These are phyloP conservation scores for Bursaphelenchus okinawaensis DNA, from an alignment of 2,888 invertebrate species.

Conservation along the genomic window DNA sequence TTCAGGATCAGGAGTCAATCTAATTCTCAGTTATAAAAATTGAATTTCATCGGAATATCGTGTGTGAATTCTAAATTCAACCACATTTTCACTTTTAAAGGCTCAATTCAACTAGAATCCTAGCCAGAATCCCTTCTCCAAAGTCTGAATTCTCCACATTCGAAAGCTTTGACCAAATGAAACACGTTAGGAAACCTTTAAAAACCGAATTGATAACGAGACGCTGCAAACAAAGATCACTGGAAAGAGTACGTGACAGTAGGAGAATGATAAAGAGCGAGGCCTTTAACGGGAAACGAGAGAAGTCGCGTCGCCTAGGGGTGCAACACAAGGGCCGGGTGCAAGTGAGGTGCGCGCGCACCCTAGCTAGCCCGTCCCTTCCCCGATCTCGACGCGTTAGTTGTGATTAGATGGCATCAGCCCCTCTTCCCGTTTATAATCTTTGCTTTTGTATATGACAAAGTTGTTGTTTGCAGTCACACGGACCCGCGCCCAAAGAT, in stretches of 20 bases:
- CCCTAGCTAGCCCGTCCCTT: not conserved
- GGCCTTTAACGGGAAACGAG: not conserved
- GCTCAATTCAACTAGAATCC: too few species aligned
- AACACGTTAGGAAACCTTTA: not conserved
- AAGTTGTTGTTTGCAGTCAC: not conserved
- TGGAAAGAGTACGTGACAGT: not conserved
- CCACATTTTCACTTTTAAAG: too few species aligned
- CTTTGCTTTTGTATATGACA: not conserved
- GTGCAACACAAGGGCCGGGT: not conserved
- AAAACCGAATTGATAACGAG: not conserved
- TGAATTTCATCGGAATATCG: too few species aligned
- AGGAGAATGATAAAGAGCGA: not conserved
- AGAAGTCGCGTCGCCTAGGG: not conserved
- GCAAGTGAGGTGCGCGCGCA: not conserved
- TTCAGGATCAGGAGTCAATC: too few species aligned
- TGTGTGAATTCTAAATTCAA: too few species aligned
- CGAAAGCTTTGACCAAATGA: not conserved
- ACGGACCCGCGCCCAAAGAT: not conserved
- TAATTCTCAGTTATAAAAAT: too few species aligned
- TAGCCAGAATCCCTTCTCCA: too few species aligned
- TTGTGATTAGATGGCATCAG: not conserved
- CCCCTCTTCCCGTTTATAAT: not conserved
- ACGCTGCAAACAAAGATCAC: not conserved
- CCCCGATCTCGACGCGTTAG: not conserved
- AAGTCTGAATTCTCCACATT: too few species aligned